A percentile compares a stretch with the other conserved stretches of the same genome.
Conservation (phyloP, 1,140 invertebrate genomes). For the Caenorhabditis elegans region WBcel235 BX284605.5:10291501-10292000, state of each 20-base stretch:
- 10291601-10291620: conserved; percentile 6
- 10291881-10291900: conserved; percentile 23
- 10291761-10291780: background rate
- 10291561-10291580: background rate
- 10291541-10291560: background rate
- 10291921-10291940: conserved; percentile 15
- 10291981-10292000: conserved; percentile 37
- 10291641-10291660: conserved; percentile 1
- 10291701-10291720: background rate
- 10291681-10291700: background rate
- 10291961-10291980: conserved; percentile 23
- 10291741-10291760: background rate
- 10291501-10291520: background rate
- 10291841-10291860: background rate
- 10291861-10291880: conserved; percentile 12
- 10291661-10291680: background rate
- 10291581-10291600: background rate
- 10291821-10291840: background rate
- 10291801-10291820: conserved; percentile 17
- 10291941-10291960: background rate
- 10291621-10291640: conserved; percentile 12
- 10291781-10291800: background rate
- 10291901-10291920: conserved; percentile 14
- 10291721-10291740: background rate
- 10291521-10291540: background rate